Percentiles rank a stretch among this genome's conserved stretches.
Conservation (phyloP, 2,113 vertebrate species). For the Plecotus auritus region DNA sequence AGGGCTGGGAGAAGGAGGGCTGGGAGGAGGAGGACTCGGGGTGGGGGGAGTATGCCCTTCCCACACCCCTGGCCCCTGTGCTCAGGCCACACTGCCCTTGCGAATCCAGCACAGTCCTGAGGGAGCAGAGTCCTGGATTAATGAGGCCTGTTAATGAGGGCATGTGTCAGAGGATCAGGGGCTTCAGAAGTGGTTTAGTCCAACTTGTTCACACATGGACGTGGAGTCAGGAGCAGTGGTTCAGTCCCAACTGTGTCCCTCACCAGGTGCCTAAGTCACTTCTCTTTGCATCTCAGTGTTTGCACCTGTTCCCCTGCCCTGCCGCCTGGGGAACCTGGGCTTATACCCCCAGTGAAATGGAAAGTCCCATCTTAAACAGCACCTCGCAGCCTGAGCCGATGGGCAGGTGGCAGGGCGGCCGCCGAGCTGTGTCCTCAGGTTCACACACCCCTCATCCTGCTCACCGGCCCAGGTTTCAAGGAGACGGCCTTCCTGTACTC, state of each 20-base stretch:
- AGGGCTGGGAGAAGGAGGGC: background rate
- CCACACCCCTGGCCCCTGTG: background rate
- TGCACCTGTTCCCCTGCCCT: background rate
- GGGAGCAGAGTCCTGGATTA: too few species aligned
- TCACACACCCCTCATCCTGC: fast-evolving
- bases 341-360: background rate
- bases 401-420: background rate
- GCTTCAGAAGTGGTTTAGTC: background rate
- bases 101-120: background rate
- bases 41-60: background rate
- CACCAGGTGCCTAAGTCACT: background rate
- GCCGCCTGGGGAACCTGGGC: background rate
- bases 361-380: background rate
- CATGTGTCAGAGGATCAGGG: background rate
- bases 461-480: conserved; percentile 88
- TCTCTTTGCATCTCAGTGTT: background rate
- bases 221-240: background rate
- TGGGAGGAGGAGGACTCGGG: background rate
- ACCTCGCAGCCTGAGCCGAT: background rate
- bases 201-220: background rate
- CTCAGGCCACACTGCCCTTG: background rate
- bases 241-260: background rate
- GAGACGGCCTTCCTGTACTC: conserved; percentile 96
- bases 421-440: background rate
- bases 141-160: background rate